These are phyloP conservation scores for Mallotus villosus DNA, from an alignment of 2,797 vertebrate genomes.

Conservation along the genomic window DNA sequence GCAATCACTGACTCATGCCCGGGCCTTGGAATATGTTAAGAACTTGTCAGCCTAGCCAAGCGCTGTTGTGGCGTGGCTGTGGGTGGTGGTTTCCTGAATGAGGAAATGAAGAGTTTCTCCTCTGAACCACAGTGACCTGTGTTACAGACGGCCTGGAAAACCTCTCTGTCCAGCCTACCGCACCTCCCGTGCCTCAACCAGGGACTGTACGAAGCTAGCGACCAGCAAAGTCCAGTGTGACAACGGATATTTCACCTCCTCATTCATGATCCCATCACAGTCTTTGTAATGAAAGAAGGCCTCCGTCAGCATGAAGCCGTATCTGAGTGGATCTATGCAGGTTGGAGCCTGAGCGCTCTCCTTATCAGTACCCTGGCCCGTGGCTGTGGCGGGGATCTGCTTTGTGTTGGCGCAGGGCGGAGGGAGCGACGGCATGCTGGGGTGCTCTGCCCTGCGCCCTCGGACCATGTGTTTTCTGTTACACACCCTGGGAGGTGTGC, in stretches of 20 bases:
- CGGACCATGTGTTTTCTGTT: conserved; percentile 77
- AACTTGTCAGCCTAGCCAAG: conserved; percentile 2
- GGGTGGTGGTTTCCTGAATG: background rate
- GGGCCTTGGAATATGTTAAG: conserved; percentile 30
- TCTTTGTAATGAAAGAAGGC: no score
- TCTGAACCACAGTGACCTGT: no score
- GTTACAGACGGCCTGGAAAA: no score
- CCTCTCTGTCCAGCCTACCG: no score
- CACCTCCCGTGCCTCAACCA: no score
- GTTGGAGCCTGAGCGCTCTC: no score
- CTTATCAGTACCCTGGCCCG: background rate
- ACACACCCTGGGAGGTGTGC: conserved; percentile 75
- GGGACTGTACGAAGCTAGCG: no score
- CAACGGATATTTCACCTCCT: no score
- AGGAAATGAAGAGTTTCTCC: background rate
- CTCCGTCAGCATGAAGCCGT: no score
- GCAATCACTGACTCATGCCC: conserved; percentile 45
- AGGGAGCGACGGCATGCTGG: conserved; percentile 63
- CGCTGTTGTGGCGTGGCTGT: conserved; percentile 5
- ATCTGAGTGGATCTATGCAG: no score
- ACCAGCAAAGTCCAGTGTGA: no score
- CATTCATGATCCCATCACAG: no score
- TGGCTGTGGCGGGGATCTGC: conserved; percentile 44
- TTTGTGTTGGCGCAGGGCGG: conserved; percentile 68
- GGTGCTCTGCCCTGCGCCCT: conserved; percentile 64